Conservation (phyloP, 2,797 vertebrate genomes). For the Peromyscus nudipes region DNA sequence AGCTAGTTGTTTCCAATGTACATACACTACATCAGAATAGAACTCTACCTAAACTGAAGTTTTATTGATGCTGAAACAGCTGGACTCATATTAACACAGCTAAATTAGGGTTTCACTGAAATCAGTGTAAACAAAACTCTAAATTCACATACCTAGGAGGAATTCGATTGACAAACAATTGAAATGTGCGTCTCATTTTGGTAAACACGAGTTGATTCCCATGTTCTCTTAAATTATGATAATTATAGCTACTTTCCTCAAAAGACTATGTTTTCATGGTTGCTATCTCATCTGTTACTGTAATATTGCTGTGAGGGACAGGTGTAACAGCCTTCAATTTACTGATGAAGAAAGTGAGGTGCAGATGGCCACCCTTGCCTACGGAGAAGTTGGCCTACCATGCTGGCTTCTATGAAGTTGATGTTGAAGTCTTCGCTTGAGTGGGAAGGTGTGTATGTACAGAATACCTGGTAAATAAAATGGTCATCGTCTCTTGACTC, state of each 20-base stretch:
- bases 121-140: conserved; percentile 50
- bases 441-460: accelerated
- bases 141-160: conserved; percentile 38
- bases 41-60: not conserved
- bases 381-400: not conserved
- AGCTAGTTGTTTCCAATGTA: conserved; percentile 42
- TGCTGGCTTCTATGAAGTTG: not conserved
- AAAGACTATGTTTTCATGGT: conserved; percentile 37
- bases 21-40: conserved; percentile 18
- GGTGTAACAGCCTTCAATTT: conserved; percentile 69
- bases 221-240: conserved; percentile 60
- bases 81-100: conserved; percentile 40
- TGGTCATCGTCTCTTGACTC: not conserved
- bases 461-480: not conserved
- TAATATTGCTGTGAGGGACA: conserved; percentile 51
- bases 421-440: not conserved
- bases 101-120: conserved; percentile 61
- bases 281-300: conserved; percentile 50
- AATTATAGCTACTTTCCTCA: conserved; percentile 52
- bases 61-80: conserved; percentile 44
- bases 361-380: conserved; percentile 12
- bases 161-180: conserved; percentile 38
- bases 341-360: conserved; percentile 33
- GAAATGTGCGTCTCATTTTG: conserved; percentile 48
- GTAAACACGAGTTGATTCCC: conserved; percentile 62